Evolutionary conservation across 2,797 vertebrate genomes (phyloP), one percentile per base, ranked within the genome.

Genomic region (Luscinia luscinia): DNA sequence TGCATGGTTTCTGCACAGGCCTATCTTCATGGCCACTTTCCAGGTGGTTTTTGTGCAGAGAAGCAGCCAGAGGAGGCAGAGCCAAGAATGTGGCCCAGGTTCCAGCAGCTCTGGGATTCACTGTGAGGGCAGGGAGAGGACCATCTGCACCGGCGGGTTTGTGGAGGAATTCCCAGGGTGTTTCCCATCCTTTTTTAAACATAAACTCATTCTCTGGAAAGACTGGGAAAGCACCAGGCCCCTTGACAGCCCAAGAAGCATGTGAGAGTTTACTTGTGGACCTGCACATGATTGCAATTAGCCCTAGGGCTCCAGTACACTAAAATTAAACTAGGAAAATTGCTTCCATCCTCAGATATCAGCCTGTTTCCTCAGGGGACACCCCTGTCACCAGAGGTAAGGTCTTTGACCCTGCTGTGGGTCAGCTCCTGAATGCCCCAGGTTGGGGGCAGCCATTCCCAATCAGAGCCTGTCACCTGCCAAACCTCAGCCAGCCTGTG

Each of bases 141-240:
- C 94, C 94, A 92, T 91, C 93, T 96, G 93, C 95, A 94, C 92
- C 57, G 95, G 70, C 72, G 62, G 68, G 93, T 94, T 90, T 91
- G 89, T 41, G 72, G 77, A 95, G 93, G 94, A 95, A 95, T 95
- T 95, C 95, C 88, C 92, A 70, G 91, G 90, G 85, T 96, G 94
- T 90, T 93, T 94, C 90, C 94, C 93, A 88, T 88, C 52, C 70
- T 69, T 68, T 96, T 78, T 79, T 6, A 92, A 94, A 89, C 67
- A 84, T 32, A 87, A 94, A 91, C 43, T 86, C 68, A 55, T 75
- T 69, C 70, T 96, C 59, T 87, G 94, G 77, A 66, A 87, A 84
- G 63, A 45, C 67, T 2, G 11, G 94, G 92, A 93, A 96, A 88
- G 77, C 69, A 90, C 85, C 85, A 96, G 74, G 48, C 55, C 55